These are phyloP conservation scores for Chloropsis hardwickii DNA, from an alignment of 2,113 vertebrate species.

Conservation along the genomic window DNA sequence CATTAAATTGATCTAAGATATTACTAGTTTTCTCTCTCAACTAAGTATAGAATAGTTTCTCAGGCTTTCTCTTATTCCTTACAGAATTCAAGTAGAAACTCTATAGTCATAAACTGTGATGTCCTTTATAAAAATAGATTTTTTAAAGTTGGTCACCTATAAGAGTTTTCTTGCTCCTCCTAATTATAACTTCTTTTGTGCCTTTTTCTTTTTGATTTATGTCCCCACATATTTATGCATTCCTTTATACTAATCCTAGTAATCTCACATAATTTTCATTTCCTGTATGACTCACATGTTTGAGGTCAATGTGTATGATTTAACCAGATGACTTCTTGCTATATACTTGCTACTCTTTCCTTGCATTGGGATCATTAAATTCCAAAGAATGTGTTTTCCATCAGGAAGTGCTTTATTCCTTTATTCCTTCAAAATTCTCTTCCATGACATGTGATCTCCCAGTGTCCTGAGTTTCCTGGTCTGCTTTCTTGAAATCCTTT, in stretches of 20 bases:
- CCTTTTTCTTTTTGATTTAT: constrained; percentile 20
- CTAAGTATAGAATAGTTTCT: neutral
- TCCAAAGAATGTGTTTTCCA: constrained; percentile 2
- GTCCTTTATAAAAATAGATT: neutral
- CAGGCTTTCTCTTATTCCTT: neutral
- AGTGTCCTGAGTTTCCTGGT: neutral
- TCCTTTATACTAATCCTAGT: constrained; percentile 22
- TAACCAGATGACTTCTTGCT: constrained; percentile 30
- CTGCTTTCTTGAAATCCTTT: neutral
- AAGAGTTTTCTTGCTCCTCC: neutral
- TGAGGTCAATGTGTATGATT: constrained; percentile 13
- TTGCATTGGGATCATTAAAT: neutral
- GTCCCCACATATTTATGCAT: neutral
- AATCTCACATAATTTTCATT: constrained; percentile 44
- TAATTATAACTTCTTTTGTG: neutral
- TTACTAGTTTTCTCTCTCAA: neutral
- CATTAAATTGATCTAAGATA: neutral
- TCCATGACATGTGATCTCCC: neutral
- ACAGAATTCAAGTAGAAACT: neutral
- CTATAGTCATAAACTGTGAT: neutral
- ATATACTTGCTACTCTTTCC: neutral
- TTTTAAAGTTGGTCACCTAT: neutral
- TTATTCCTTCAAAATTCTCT: neutral
- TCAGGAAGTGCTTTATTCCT: neutral
- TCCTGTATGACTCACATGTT: neutral